phyloP scores from a whole-genome alignment of 92 coral and sea anemone species.

The Meandrina meandrites region DNA sequence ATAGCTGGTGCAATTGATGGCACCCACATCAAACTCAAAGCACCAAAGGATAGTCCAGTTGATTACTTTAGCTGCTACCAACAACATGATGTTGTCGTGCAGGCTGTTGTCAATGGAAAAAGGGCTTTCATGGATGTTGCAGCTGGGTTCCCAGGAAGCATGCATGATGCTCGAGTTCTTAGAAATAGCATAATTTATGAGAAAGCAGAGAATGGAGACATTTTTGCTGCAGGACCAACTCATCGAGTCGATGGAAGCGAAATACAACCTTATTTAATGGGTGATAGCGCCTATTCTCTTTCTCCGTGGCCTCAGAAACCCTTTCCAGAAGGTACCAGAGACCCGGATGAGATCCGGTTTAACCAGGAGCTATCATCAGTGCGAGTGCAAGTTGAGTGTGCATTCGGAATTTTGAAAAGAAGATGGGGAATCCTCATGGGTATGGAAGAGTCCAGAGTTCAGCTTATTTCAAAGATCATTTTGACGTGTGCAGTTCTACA shows the following conservation, averaged over 20 bases:
- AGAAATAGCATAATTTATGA: conserved; percentile 9
- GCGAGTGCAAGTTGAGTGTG: conserved; percentile 13
- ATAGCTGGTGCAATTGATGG: too few relatives aligned
- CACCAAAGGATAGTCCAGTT: too few relatives aligned
- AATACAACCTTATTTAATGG: conserved; percentile 11
- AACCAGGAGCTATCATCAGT: conserved; percentile 18
- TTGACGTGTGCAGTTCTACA: conserved; percentile 22
- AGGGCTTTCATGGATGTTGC: conserved; percentile 12
- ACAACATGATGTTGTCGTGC: too few relatives aligned
- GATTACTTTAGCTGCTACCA: too few relatives aligned
- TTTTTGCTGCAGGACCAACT: too few relatives aligned
- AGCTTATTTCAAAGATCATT: too few relatives aligned
- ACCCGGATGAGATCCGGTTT: conserved; percentile 12
- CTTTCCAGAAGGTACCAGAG: conserved; percentile 24
- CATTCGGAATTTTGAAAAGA: conserved; percentile 28
- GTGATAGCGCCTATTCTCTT: conserved; percentile 14
- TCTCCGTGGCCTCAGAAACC: conserved; percentile 18
- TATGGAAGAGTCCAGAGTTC: too few relatives aligned
- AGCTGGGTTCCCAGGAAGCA: conserved; percentile 22
- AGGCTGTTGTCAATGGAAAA: conserved; percentile 12
- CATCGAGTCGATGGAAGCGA: conserved; percentile 1
- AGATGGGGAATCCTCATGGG: too few relatives aligned
- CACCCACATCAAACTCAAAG: too few relatives aligned
- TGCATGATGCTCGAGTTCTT: conserved; percentile 21
- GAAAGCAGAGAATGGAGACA: too few relatives aligned